phyloP scores from a whole-genome alignment of 1,140 invertebrate species.

The Drosophila setifemur region DNA sequence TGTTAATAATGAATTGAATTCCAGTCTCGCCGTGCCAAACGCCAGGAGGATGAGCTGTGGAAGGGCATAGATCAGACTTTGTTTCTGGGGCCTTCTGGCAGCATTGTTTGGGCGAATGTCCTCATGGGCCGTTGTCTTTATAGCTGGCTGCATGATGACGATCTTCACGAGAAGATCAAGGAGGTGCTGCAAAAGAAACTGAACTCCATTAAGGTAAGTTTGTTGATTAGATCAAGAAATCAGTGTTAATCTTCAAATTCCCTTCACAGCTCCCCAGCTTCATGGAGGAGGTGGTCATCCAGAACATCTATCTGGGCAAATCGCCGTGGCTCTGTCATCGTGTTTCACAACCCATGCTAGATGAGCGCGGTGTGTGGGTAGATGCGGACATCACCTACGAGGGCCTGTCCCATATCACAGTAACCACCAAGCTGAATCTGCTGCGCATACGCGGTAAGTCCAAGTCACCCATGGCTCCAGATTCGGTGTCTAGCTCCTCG shows the following conservation, averaged over 20 bases:
- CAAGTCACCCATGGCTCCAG: constrained; percentile 23
- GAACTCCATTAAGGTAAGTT: constrained; percentile 88
- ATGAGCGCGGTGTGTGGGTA: constrained; percentile 95
- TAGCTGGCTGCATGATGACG: constrained; percentile 88
- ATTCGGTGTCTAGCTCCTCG: background rate
- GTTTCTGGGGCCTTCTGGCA: constrained; percentile 75
- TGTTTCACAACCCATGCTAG: constrained; percentile 88
- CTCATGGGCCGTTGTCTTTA: constrained; percentile 89
- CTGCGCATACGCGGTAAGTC: constrained; percentile 87
- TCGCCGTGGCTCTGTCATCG: constrained; percentile 90
- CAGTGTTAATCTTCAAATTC: too few relatives aligned
- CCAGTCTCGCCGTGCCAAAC: constrained; percentile 66
- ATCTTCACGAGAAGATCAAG: constrained; percentile 85
- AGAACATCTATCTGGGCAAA: constrained; percentile 90
- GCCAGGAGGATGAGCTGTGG: constrained; percentile 79
- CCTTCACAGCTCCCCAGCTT: constrained; percentile 89
- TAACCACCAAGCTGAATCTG: constrained; percentile 98
- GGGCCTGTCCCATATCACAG: constrained; percentile 93
- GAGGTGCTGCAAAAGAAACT: constrained; percentile 94
- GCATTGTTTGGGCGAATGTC: constrained; percentile 89
- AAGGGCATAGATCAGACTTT: constrained; percentile 80
- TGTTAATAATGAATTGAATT: background rate
- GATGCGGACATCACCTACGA: constrained; percentile 95
- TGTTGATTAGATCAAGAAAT: background rate
- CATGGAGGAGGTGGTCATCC: constrained; percentile 91